Evolutionary conservation across 35 echinoderm and acorn worm genomes (phyloP).

Genomic region (Hemicentrotus pulcherrimus): DNA sequence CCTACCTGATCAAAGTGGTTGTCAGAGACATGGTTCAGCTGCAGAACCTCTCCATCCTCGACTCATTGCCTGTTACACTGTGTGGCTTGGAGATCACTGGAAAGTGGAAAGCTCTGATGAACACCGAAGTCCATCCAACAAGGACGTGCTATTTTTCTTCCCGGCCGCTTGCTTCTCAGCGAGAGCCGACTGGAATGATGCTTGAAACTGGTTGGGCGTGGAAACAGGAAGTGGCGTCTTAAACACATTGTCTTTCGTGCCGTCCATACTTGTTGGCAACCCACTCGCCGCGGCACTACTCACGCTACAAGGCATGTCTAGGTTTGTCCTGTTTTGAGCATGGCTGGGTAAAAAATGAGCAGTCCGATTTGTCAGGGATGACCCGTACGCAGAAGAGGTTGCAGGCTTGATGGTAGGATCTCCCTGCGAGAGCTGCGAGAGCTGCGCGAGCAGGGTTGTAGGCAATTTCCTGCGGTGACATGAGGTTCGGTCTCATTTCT

Average conservation of each 20-base stretch:
- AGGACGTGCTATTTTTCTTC: background rate
- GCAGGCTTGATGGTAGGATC: constrained; percentile 48
- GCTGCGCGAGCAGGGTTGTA: constrained; percentile 93
- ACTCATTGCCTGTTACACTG: constrained; percentile 29
- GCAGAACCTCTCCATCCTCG: background rate
- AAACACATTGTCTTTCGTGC: constrained; percentile 52
- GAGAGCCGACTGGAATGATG: constrained; percentile 70
- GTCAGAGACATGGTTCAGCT: constrained; percentile 20
- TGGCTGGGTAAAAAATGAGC: constrained; percentile 28
- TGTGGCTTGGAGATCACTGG: background rate
- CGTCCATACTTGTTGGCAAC: background rate
- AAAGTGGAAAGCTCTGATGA: background rate
- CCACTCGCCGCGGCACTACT: background rate
- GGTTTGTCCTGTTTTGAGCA: constrained; percentile 37
- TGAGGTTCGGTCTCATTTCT: constrained; percentile 65
- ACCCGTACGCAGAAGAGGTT: constrained; percentile 22
- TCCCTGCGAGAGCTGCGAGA: constrained; percentile 69
- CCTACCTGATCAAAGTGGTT: constrained; percentile 42
- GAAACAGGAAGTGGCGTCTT: constrained; percentile 77
- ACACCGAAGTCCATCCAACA: constrained; percentile 40
- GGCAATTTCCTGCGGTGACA: constrained; percentile 98
- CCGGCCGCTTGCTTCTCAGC: constrained; percentile 33
- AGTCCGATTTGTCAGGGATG: constrained; percentile 19
- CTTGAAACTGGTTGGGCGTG: constrained; percentile 57
- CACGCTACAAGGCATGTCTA: constrained; percentile 20